Conservation (phyloP, 1,140 invertebrate genomes). For the Diachasmimorpha longicaudata region DNA sequence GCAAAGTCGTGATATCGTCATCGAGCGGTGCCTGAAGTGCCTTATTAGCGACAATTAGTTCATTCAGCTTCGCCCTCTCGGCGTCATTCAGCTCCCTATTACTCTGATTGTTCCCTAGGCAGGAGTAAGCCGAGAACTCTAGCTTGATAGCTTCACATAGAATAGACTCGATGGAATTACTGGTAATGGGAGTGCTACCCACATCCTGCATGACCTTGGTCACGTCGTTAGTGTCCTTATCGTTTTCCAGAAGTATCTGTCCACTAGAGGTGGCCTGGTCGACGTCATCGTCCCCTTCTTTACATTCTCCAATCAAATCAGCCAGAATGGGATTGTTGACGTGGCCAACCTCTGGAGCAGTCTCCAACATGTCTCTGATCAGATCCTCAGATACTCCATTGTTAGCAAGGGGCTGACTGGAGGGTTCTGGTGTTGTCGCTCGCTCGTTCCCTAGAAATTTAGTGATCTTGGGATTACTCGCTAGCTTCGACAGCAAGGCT, state of each 20-base stretch:
- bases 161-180: constrained; percentile 79
- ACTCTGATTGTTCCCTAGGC: constrained; percentile 66
- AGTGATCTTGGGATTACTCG: constrained; percentile 45
- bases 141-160: constrained; percentile 82
- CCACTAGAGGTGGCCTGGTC: constrained; percentile 11
- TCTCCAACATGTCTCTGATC: constrained; percentile 26
- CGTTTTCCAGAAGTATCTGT: constrained; percentile 20
- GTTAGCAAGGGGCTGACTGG: neutral
- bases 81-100: constrained; percentile 80
- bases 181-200: constrained; percentile 60
- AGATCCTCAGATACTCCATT: constrained; percentile 30
- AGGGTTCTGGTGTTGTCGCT: too few relatives aligned
- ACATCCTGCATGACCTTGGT: constrained; percentile 72
- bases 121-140: constrained; percentile 76
- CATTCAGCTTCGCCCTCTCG: constrained; percentile 81
- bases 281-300: constrained; percentile 33
- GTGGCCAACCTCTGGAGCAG: constrained; percentile 19
- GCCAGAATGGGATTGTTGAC: constrained; percentile 54
- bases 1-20: constrained; percentile 75
- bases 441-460: constrained; percentile 35
- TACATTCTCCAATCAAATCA: constrained; percentile 49
- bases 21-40: constrained; percentile 81
- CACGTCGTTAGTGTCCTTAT: constrained; percentile 53
- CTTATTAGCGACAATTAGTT: constrained; percentile 84
- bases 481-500: constrained; percentile 49